phyloP scores from a whole-genome alignment of 2,113 vertebrate genomes.

The Vulpes lagopus region DNA sequence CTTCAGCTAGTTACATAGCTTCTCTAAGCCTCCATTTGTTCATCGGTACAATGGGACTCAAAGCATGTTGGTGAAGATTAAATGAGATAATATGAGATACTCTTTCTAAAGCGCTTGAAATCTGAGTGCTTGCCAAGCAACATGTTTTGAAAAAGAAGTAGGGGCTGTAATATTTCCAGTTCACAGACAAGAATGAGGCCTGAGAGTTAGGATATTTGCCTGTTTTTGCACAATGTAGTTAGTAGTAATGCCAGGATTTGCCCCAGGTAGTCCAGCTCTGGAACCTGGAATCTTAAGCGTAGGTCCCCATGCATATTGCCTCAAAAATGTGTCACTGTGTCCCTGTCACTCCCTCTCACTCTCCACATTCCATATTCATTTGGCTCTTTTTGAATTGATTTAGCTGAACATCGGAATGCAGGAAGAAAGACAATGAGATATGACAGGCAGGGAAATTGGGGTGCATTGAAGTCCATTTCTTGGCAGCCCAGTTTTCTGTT shows the following conservation, averaged over 20 bases:
- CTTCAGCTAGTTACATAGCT: background rate
- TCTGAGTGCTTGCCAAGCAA: background rate
- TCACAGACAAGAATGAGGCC: background rate
- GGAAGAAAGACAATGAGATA: background rate
- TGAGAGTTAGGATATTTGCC: background rate
- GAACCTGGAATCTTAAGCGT: background rate
- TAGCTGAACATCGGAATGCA: background rate
- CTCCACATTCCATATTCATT: background rate
- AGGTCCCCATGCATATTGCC: background rate
- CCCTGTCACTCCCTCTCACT: background rate
- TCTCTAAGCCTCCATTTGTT: background rate
- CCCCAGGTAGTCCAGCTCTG: background rate
- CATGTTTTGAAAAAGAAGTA: background rate
- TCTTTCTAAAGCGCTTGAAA: background rate
- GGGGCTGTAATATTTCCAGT: background rate
- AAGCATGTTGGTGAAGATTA: background rate
- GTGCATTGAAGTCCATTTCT: background rate
- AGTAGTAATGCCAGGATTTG: background rate
- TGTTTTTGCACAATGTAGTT: rapidly evolving
- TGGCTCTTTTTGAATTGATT: background rate
- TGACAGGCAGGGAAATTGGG: background rate
- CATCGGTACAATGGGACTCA: background rate
- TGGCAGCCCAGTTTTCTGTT: background rate
- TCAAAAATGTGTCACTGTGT: background rate
- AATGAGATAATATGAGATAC: background rate